These are phyloP conservation scores for Campopleginae sp. DNA, from an alignment of 2,888 invertebrate species.

Conservation along the genomic window DNA sequence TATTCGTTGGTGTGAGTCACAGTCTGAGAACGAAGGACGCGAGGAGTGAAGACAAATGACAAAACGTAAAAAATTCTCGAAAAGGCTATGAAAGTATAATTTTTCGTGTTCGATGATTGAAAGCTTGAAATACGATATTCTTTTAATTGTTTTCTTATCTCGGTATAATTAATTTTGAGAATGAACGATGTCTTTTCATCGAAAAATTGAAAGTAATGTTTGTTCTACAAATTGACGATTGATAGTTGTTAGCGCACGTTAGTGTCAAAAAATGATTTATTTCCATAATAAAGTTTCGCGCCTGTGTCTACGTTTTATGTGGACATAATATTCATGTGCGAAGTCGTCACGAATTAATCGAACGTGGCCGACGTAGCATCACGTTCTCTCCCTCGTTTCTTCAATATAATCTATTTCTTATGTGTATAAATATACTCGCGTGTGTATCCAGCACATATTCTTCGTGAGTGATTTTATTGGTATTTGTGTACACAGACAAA, in stretches of 20 bases:
- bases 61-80: too few species aligned
- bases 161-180: background rate
- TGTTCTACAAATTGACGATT: background rate
- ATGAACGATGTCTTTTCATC: background rate
- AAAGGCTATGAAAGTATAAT: too few species aligned
- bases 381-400: conserved; percentile 44
- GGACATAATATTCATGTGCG: background rate
- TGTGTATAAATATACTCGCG: background rate
- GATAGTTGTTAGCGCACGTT: background rate
- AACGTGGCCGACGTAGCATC: conserved; percentile 50
- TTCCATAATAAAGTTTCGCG: background rate
- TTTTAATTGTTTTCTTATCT: background rate
- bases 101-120: too few species aligned
- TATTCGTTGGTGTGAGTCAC: too few species aligned
- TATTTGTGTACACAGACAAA: conserved; percentile 6
- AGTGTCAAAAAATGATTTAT: conserved; percentile 1
- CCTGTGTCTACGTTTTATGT: background rate
- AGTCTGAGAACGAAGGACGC: too few species aligned
- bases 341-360: conserved; percentile 64
- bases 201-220: background rate
- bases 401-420: background rate
- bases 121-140: too few species aligned
- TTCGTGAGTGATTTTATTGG: conserved; percentile 12
- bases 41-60: too few species aligned
- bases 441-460: conserved; percentile 15